Base-by-base conservation (phyloP, 2,797 vertebrate species). In the Hirundo rustica region DNA sequence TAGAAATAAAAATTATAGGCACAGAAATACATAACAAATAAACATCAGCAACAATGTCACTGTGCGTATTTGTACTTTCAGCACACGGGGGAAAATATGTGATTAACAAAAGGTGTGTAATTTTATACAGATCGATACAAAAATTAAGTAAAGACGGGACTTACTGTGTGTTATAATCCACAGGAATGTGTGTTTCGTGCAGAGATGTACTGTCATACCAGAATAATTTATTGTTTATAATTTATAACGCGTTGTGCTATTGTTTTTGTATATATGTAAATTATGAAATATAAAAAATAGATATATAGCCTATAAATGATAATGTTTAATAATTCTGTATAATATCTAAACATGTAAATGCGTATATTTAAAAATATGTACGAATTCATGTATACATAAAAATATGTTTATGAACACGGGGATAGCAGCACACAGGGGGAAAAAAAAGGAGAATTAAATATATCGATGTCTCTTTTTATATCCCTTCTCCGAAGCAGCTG, bases 31-130 rank as follows among this genome's bases (percentile, higher is more conserved):
- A 1, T 12, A 11, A 5, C 5, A 11, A 79, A 38, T 32, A 51
- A 74, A 57, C 26, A 16, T 3, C 10, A 23, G 18, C 34, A 40
- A 0, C 0, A 10, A 44, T 26, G 15, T 10, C 13, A 1, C 21
- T 5, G 15, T 5, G 30, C 3, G 0, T 54, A 44, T 65, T 67
- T 54, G 3, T 40, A 6, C 3, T 79, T 88, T 22, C 16, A 48
- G 13, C 5, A 10, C 21, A 4, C 1, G 3, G 32, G 8, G 16
- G 2, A 4, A 66, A 74, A n/a, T 7, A 19, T 1, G 1, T 9
- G 5, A 13, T 55, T 62, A 26, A 34, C 34, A 70, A 17, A 14
- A 51, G 38, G 3, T 10, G 12, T 4, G 18, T 6, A 2, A 19
- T 48, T 80, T 9, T 17, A 8, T 10, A 15, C 5, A 11, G 20